Evolutionary conservation across 1,140 invertebrate genomes (phyloP), one percentile per base, ranked within the genome.

Genomic region (Riptortus pedestris): DNA sequence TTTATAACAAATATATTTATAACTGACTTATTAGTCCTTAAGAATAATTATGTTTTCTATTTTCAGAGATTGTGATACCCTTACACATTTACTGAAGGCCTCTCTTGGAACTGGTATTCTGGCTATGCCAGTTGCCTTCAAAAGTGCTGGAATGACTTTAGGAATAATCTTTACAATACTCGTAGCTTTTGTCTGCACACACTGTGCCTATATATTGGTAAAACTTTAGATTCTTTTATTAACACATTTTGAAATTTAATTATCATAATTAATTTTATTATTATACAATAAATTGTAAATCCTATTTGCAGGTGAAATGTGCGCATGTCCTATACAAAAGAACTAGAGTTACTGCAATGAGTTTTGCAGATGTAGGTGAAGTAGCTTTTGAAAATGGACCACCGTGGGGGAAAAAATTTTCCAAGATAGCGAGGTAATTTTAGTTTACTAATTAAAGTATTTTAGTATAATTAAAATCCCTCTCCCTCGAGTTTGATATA

Each of bases 61-160:
- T 69, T 67, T 26, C 65, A 90, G 88, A 33, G 85, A 91, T 74
- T 84, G 81, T 72, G 87, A 90, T 71, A 92, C 90, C 0, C 76
- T 92, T 52, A 90, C 87, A 51, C 90, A 93, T 79, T 78, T 93
- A 66, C 74, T 92, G 65, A 92, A 93, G 76, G 88, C 88, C 11
- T 92, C 91, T 14, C 79, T 96, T 51, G 93, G 93, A 11, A 93
- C 91, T 3, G 93, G 93, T 47, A 93, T 96, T 68, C 75, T 96
- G 64, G 88, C 91, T 14, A 93, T 95, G 89, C 91, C 91, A 0
- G 75, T 81, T 43, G 91, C 91, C 16, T 90, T 95, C 69, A 85
- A 83, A 71, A 81, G 83, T 72, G 81, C 89, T 5, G 93, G 93
- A 60, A 75, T 94, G 26, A 71, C 86, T 20, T 77, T 87, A 29